These are phyloP conservation scores for Pyralis farinalis DNA, from an alignment of 2,888 invertebrate species.

Conservation along the genomic window DNA sequence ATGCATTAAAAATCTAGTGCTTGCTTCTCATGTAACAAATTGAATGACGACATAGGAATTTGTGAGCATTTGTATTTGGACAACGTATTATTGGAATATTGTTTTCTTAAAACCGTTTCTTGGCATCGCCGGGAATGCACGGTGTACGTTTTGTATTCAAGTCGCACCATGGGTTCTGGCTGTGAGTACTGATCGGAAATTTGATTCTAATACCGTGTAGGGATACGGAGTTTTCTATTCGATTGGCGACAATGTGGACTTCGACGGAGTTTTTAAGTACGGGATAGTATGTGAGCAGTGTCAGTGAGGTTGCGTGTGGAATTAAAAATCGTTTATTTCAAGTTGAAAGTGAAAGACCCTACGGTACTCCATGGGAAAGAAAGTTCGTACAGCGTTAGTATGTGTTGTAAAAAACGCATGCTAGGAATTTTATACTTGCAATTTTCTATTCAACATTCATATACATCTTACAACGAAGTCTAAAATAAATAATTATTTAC, in stretches of 20 bases:
- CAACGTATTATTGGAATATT: constrained; percentile 64
- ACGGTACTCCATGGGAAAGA: not conserved
- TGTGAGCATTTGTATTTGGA: constrained; percentile 58
- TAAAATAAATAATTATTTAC: no score
- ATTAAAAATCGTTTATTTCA: constrained; percentile 6
- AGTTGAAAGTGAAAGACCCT: constrained; percentile 3
- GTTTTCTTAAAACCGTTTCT: constrained; percentile 76
- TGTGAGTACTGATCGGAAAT: constrained; percentile 63
- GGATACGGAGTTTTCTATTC: constrained; percentile 12
- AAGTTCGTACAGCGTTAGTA: not conserved
- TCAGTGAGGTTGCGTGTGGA: not conserved
- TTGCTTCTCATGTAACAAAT: constrained; percentile 62
- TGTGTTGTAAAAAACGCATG: not conserved
- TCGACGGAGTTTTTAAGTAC: constrained; percentile 8
- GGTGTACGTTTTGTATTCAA: constrained; percentile 57
- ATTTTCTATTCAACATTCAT: no score
- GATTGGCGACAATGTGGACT: constrained; percentile 9
- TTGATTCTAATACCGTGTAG: constrained; percentile 15
- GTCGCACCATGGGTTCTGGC: constrained; percentile 27
- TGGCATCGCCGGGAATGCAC: constrained; percentile 65
- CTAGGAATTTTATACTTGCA: no score
- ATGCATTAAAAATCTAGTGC: constrained; percentile 5
- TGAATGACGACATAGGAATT: constrained; percentile 64
- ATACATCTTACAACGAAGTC: no score
- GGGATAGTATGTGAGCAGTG: not conserved